These are phyloP conservation scores for Apeltes quadracus DNA, from an alignment of 2,113 vertebrate genomes.

Conservation along the genomic window DNA sequence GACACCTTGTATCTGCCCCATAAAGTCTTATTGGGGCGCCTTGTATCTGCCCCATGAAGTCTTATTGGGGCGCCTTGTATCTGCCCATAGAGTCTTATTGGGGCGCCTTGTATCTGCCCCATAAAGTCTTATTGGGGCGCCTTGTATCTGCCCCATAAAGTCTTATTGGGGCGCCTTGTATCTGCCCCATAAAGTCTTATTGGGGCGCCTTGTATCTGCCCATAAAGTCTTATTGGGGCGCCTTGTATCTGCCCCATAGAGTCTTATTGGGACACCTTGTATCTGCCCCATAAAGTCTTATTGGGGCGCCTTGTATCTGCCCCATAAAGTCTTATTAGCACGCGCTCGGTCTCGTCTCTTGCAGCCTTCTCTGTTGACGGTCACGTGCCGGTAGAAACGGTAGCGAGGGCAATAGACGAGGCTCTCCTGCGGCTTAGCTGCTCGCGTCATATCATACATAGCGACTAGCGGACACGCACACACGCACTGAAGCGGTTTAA, in stretches of 20 bases:
- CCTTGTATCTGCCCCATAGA: no score
- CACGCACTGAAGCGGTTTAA: neutral
- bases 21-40: neutral
- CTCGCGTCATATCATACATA: neutral
- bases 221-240: no score
- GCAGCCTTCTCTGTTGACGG: no score
- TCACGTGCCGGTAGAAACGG: neutral
- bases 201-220: no score
- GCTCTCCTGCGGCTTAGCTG: constrained; percentile 9
- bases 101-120: no score
- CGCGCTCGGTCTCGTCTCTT: neutral
- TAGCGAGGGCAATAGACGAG: neutral
- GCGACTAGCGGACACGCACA: neutral
- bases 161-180: neutral
- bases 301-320: neutral
- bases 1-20: no score
- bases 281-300: no score
- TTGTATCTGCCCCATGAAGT: neutral
- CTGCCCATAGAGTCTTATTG: no score
- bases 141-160: neutral
- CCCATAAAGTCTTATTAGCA: neutral
- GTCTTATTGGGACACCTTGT: no score
- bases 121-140: neutral
- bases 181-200: no score
- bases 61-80: no score